Evolutionary conservation across 2,113 vertebrate genomes (phyloP), one percentile per base, ranked within the genome.

Genomic region (Paramisgurnus dabryanus): DNA sequence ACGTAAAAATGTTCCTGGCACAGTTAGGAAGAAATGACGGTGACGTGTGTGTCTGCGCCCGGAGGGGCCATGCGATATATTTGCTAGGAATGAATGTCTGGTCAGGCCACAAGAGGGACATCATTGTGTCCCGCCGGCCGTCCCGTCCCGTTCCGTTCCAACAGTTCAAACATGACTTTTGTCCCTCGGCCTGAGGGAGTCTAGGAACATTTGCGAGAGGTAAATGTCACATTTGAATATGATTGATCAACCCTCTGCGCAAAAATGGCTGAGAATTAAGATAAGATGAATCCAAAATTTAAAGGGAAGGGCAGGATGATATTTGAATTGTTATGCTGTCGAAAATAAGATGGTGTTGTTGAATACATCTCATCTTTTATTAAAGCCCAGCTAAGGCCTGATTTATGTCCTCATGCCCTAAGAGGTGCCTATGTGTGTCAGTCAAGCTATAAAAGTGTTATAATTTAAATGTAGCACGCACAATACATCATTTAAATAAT

Each of bases 181-280:
- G 80, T 86, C 85, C 53, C 77, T n/a, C n/a, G 40, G 80, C 85
- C 85, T 64, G 71, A 65, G 85, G 82, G 82, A 82, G 41, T 78
- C 64, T 7, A n/a, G 82, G 76, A 83, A 86, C 85, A 86, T 86
- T 86, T 86, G 71, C 80, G 49, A 68, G 66, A 80, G 67, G 85
- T 86, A 86, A 86, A 86, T 86, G 80, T 78, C 85, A 84, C 85
- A 86, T 86, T 86, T 82, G 43, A 86, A 86, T 86, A 80, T 55
- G 75, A 84, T 86, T 80, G 82, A 84, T 84, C 71, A 79, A 63
- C 66, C 53, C 60, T 61, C 76, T 50, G 61, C 22, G 82, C 55
- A 67, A 83, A 78, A 67, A 49, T 80, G 69, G 76, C 50, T 22
- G 43, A 57, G 80, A 86, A 84, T 77, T 71, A 64, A 82, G 67